Conservation (phyloP, 2,888 invertebrate species). For the Hypomecis punctinalis region DNA sequence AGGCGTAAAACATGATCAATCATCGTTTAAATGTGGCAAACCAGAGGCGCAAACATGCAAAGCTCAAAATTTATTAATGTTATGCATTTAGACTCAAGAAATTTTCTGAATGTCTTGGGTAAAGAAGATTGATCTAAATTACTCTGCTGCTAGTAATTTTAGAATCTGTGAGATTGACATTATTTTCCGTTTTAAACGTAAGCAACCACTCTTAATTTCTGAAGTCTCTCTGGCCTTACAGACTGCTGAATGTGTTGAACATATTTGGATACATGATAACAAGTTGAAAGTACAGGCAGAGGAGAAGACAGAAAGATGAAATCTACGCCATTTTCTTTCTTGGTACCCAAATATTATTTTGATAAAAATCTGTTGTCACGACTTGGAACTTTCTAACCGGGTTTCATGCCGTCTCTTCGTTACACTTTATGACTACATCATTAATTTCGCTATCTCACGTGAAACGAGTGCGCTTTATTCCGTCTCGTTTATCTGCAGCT, state of each 20-base stretch:
- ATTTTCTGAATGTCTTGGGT: no score
- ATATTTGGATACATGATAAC: not conserved
- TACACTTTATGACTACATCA: not conserved
- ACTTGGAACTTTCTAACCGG: conserved; percentile 56
- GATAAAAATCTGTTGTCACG: conserved; percentile 62
- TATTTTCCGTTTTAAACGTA: no score
- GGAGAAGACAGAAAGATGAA: conserved; percentile 20
- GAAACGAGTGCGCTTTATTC: not conserved
- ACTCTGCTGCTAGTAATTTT: no score
- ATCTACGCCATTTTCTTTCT: conserved; percentile 28
- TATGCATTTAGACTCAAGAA: not conserved
- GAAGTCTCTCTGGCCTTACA: no score
- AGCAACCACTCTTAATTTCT: no score
- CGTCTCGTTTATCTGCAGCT: not conserved
- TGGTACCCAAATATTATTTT: conserved; percentile 10
- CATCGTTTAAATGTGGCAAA: conserved; percentile 22
- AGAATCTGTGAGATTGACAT: no score
- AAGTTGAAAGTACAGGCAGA: not conserved
- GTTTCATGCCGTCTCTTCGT: not conserved
- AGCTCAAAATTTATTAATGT: not conserved
- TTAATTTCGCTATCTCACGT: conserved; percentile 1
- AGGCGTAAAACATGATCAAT: conserved; percentile 28
- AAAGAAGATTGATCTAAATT: no score
- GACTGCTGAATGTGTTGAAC: no score
- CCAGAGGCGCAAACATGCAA: not conserved